phyloP scores from a whole-genome alignment of 2,113 vertebrate genomes.

The Tenrec ecaudatus region DNA sequence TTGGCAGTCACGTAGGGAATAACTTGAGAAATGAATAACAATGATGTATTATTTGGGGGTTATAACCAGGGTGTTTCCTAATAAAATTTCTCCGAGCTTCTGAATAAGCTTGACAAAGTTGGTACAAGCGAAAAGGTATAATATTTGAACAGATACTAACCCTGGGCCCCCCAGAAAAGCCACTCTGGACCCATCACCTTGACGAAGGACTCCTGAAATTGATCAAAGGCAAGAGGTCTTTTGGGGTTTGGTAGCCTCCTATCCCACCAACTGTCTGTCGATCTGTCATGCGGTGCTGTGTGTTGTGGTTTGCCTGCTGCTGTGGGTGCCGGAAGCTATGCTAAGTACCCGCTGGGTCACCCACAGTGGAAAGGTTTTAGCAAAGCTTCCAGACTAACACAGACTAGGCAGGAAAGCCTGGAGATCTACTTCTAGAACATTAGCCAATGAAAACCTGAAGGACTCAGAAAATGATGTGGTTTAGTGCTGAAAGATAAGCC shows the following conservation, averaged over 20 bases:
- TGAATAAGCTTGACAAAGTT: constrained; percentile 9
- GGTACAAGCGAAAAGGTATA: neutral
- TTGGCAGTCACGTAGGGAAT: neutral
- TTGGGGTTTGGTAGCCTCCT: too few species aligned
- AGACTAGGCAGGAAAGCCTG: neutral
- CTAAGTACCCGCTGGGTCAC: neutral
- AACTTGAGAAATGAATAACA: neutral
- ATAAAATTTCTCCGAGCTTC: neutral
- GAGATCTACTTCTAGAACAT: neutral
- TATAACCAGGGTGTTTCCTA: neutral
- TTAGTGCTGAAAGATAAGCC: neutral
- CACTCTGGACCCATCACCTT: neutral
- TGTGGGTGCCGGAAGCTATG: neutral
- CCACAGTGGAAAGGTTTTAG: neutral
- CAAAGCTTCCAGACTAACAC: neutral
- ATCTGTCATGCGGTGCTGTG: neutral
- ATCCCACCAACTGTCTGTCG: neutral
- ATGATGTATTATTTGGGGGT: neutral
- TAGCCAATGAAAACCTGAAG: neutral
- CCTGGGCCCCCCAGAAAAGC: neutral
- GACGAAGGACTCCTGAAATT: neutral
- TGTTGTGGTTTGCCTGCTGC: neutral
- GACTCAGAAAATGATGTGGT: neutral
- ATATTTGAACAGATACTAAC: neutral
- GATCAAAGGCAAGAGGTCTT: neutral